phyloP scores from a whole-genome alignment of 2,113 vertebrate genomes.

The Ptyas mucosa region DNA sequence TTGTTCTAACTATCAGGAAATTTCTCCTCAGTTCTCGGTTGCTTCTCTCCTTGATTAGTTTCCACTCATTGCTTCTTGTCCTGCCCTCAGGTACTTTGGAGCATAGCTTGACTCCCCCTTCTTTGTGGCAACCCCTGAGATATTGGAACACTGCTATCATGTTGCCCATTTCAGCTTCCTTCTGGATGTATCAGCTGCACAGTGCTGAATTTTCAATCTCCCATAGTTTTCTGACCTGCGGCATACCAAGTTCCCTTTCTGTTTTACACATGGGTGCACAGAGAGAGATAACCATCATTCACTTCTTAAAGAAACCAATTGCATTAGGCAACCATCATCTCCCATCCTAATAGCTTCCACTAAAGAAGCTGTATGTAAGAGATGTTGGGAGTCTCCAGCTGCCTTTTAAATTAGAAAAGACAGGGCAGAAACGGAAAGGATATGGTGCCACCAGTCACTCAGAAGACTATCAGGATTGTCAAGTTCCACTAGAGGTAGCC shows the following conservation, averaged over 20 bases:
- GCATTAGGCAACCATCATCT: neutral
- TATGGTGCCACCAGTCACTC: neutral
- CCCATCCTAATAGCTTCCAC: neutral
- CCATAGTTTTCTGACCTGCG: neutral
- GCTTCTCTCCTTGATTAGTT: too few species aligned
- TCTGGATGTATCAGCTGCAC: neutral
- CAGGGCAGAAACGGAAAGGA: neutral
- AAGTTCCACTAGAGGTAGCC: neutral
- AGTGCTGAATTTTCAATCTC: neutral
- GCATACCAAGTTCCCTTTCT: neutral
- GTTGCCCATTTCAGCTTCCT: neutral
- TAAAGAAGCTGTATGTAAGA: neutral
- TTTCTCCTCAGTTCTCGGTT: too few species aligned
- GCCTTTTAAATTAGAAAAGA: constrained; percentile 7
- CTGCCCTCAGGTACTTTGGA: too few species aligned
- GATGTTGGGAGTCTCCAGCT: neutral
- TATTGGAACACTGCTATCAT: too few species aligned
- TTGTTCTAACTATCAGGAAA: too few species aligned
- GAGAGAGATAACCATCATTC: neutral
- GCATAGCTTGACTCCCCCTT: too few species aligned
- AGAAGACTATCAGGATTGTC: neutral
- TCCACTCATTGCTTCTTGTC: too few species aligned
- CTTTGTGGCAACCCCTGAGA: too few species aligned
- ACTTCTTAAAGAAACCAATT: constrained; percentile 3
- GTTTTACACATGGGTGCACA: neutral